Percentiles rank a stretch among this genome's conserved stretches.
Evolutionary conservation across 1,140 invertebrate species (phyloP).

Genomic region (Cotesia glomerata): DNA sequence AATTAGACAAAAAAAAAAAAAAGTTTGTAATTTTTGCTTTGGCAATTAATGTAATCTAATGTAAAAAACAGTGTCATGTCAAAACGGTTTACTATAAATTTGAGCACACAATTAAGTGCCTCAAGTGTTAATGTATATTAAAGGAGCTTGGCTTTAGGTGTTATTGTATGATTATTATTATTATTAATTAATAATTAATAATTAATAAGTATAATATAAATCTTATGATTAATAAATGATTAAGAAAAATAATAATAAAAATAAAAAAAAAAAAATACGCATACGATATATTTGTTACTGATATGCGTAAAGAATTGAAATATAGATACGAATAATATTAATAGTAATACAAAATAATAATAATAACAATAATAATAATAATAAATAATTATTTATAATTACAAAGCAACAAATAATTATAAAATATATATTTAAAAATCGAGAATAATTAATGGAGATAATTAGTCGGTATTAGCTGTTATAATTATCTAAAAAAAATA

Average conservation of each 20-base stretch:
- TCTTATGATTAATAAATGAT: too few relatives aligned
- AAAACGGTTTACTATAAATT: slow-evolving; percentile 43
- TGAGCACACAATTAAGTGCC: slow-evolving; percentile 65
- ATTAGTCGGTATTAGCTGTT: too few relatives aligned
- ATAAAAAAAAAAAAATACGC: slow-evolving; percentile 43
- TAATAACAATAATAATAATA: slow-evolving; percentile 49
- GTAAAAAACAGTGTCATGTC: slow-evolving; percentile 34
- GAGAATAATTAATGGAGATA: too few relatives aligned
- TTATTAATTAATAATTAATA: slow-evolving; percentile 53
- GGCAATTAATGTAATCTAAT: slow-evolving; percentile 50
- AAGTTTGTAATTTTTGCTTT: slow-evolving; percentile 57
- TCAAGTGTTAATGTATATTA: slow-evolving; percentile 64
- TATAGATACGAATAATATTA: slow-evolving; percentile 47
- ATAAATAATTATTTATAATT: not conserved
- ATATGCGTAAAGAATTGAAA: slow-evolving; percentile 60
- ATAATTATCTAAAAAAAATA: too few relatives aligned
- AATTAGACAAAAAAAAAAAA: slow-evolving; percentile 1
- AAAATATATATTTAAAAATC: too few relatives aligned
- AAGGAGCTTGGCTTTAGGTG: slow-evolving; percentile 61
- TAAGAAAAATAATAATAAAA: not conserved
- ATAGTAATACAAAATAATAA: slow-evolving; percentile 44
- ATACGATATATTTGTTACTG: slow-evolving; percentile 64
- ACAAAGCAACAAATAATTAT: too few relatives aligned
- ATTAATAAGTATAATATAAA: slow-evolving; percentile 35
- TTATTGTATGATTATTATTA: slow-evolving; percentile 57